These are phyloP conservation scores for Intellagama lesueurii DNA, from an alignment of 2,797 vertebrate species.

Conservation along the genomic window DNA sequence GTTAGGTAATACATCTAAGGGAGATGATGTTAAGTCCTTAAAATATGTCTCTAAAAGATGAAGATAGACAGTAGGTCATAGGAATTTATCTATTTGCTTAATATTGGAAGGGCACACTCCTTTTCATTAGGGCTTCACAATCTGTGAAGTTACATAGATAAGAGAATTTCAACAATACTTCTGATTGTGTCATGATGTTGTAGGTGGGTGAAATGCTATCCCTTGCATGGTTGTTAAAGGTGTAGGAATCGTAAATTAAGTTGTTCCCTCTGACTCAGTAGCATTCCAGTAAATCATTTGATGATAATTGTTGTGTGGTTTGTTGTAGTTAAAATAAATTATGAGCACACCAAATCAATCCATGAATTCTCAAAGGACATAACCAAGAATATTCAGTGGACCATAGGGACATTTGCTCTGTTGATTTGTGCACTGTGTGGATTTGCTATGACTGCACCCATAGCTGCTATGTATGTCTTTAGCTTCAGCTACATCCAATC, in stretches of 20 bases:
- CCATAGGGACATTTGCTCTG: neutral
- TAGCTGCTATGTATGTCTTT: neutral
- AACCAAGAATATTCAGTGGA: neutral
- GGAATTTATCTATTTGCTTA: neutral
- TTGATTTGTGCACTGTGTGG: neutral
- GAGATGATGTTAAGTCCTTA: neutral
- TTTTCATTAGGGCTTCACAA: neutral
- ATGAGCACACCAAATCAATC: neutral
- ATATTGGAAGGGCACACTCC: neutral
- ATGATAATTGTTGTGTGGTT: neutral
- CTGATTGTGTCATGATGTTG: neutral
- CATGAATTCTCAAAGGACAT: neutral
- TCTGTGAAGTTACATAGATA: neutral
- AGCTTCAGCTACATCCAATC: too few relatives aligned
- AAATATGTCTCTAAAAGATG: neutral
- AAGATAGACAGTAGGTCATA: neutral
- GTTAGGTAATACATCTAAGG: neutral
- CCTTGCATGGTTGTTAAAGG: neutral
- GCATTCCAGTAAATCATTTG: neutral
- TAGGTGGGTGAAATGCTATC: neutral
- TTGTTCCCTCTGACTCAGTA: neutral
- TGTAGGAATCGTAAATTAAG: neutral
- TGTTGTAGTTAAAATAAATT: neutral
- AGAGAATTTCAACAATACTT: neutral
- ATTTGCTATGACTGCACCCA: neutral